Evolutionary conservation across 1,140 invertebrate genomes (phyloP), one percentile per base, ranked within the genome.

Genomic region (Ylistrum balloti): DNA sequence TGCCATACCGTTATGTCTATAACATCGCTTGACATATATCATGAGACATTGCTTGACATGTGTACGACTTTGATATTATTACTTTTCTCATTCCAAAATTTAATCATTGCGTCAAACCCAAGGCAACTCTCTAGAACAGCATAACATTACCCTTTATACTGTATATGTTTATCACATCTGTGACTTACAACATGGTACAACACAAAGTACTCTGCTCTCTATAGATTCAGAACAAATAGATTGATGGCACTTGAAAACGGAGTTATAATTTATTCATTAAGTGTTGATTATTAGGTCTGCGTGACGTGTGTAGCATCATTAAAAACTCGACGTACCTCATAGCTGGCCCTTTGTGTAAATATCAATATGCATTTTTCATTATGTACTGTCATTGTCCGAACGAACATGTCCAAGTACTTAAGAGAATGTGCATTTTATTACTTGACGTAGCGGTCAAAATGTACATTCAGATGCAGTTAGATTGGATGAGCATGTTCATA

Each of bases 331-430:
- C n/a, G 56, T 11, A 74, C 56, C 56, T 74, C 56, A 28, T 74
- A 74, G 56, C 28, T 28, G 3, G 41, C 41, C 17, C 17, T 45
- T 45, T 45, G 41, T 45, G 41, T 1, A 9, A 74, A 74, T 74
- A 74, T 28, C 41, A 74, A n/a, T 28, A 74, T 28, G 56, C n/a
- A 74, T 74, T 74, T 74, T 74, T 74, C 56, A 74, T 22, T 74
- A 74, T n/a, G 56, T 74, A 28, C n/a, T 74, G n/a, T 74, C 56
- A 74, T 28, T 74, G 2, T 9, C n/a, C 56, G 15, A 1, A 45
- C n/a, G 9, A n/a, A 74, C 22, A 74, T 22, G 56, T 28, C 11
- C 15, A 28, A 28, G 22, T 74, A 74, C 56, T 74, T 74, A 9
- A 7, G 35, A 74, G 17, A 15, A 9, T 13, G 17, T 45, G 20